Conservation (phyloP, 1,140 invertebrate species). For the Orius insidiosus region DNA sequence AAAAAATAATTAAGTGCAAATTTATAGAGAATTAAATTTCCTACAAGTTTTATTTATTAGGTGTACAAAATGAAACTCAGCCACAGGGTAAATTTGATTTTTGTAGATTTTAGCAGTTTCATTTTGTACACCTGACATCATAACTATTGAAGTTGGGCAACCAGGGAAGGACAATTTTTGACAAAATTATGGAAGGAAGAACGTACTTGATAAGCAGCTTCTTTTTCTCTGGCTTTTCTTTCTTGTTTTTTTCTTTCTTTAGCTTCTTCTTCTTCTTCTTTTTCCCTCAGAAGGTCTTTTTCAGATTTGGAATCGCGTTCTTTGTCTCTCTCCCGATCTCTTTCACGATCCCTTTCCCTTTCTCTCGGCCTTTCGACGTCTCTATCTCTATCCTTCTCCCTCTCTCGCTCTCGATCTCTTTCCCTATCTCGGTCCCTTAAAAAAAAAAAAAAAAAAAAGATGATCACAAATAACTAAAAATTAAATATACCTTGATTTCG, state of each 20-base stretch:
- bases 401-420: slow-evolving; percentile 27
- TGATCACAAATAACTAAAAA: no score
- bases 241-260: slow-evolving; percentile 80
- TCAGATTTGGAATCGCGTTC: slow-evolving; percentile 28
- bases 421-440: slow-evolving; percentile 27
- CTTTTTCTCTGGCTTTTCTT: slow-evolving; percentile 79
- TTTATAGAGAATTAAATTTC: no score
- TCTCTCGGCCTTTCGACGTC: slow-evolving; percentile 26
- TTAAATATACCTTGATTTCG: slow-evolving; percentile 14
- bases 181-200: no score
- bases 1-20: no score
- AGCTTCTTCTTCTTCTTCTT: slow-evolving; percentile 79
- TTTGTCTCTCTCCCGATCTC: slow-evolving; percentile 33
- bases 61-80: no score
- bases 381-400: slow-evolving; percentile 22
- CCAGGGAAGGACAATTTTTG: no score
- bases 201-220: slow-evolving; percentile 85
- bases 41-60: no score
- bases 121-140: no score
- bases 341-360: slow-evolving; percentile 30
- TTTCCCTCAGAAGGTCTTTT: slow-evolving; percentile 40
- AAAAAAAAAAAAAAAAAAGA: background rate
- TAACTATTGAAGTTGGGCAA: no score
- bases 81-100: no score
- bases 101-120: no score